Evolutionary conservation across 2,888 invertebrate genomes (phyloP).

Genomic region (Caenorhabditis japonica): DNA sequence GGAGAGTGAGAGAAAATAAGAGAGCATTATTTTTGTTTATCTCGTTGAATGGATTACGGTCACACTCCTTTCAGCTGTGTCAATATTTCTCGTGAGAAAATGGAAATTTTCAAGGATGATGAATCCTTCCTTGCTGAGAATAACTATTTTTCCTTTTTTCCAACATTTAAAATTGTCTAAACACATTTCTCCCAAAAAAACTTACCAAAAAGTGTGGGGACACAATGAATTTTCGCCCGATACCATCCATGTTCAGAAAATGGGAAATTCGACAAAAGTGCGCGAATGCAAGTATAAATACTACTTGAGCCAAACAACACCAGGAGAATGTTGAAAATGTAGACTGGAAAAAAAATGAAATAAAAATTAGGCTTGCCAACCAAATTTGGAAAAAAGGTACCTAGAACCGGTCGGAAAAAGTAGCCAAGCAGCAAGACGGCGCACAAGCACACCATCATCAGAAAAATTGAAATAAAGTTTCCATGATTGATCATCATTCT

Average conservation of each 20-base stretch:
- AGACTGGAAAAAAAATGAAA: constrained; percentile 53
- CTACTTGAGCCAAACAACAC: constrained; percentile 65
- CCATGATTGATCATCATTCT: constrained; percentile 18
- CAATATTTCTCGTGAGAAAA: no score
- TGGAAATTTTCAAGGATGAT: no score
- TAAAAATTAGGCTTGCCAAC: background rate
- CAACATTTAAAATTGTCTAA: no score
- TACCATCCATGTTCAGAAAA: constrained; percentile 32
- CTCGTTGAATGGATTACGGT: no score
- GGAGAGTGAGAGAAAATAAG: no score
- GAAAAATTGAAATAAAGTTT: constrained; percentile 55
- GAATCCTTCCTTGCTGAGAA: no score
- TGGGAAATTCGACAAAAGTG: constrained; percentile 55
- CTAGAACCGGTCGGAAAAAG: constrained; percentile 64
- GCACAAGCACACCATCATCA: constrained; percentile 66
- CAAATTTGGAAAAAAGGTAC: constrained; percentile 12
- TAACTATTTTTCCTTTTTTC: no score
- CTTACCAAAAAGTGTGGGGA: constrained; percentile 21
- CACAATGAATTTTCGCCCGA: constrained; percentile 17
- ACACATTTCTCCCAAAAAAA: no score
- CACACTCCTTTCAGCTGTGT: no score
- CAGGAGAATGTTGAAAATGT: constrained; percentile 70
- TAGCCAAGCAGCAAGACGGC: constrained; percentile 72
- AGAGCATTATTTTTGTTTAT: no score
- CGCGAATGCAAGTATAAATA: constrained; percentile 60